Conservation (phyloP, 2,797 vertebrate species). For the Odontamblyopus lacepedii region DNA sequence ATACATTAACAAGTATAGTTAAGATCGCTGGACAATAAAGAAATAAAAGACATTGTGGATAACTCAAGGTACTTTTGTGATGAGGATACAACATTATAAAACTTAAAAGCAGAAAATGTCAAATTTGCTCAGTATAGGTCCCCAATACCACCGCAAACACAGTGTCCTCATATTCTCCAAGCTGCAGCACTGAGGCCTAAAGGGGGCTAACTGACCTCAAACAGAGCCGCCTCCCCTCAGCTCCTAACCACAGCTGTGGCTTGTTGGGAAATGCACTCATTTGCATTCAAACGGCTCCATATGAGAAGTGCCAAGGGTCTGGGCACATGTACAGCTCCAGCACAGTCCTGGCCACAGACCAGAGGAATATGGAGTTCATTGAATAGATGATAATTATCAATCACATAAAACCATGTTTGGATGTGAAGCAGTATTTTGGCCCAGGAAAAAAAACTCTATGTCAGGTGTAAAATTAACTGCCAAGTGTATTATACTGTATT, state of each 20-base stretch:
- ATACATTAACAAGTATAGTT: too few relatives aligned
- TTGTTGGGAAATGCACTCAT: conserved; percentile 37
- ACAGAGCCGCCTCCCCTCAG: conserved; percentile 39
- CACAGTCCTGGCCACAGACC: conserved; percentile 11
- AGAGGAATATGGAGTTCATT: not conserved
- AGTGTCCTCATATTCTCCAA: conserved; percentile 6
- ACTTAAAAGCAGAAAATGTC: not conserved
- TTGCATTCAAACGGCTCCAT: conserved; percentile 34
- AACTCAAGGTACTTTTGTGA: not conserved
- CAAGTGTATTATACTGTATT: not conserved
- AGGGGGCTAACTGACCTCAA: conserved; percentile 17
- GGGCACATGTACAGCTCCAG: conserved; percentile 9
- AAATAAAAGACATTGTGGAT: not conserved
- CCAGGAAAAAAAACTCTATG: not conserved
- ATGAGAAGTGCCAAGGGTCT: conserved; percentile 26
- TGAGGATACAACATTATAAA: not conserved
- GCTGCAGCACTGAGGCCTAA: conserved; percentile 21
- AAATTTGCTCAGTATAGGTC: not conserved
- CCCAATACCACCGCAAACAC: not conserved
- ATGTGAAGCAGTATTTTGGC: not conserved
- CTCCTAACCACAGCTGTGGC: conserved; percentile 43
- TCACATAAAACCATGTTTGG: not conserved
- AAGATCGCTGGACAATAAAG: not conserved
- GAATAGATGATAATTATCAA: conserved; percentile 13
- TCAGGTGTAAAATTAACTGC: conserved; percentile 5